Evolutionary conservation across 2,797 vertebrate species (phyloP), one percentile per base, ranked within the genome.

Genomic region (Danio choprae): DNA sequence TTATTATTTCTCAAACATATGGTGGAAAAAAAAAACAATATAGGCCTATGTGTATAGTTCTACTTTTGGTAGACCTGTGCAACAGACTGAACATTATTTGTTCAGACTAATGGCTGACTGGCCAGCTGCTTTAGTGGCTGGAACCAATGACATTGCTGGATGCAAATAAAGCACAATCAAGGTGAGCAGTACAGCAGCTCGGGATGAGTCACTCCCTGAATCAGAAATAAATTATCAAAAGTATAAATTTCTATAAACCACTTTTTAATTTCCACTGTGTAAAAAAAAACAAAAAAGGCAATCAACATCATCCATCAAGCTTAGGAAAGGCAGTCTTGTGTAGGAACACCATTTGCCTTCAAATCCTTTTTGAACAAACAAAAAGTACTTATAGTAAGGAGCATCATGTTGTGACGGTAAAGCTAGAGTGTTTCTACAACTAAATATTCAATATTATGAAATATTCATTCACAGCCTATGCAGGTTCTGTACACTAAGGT

Each of bases 191-290:
- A 71, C 38, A 79, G 77, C 77, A 64, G 68, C 48, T 79, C 18
- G 29, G 38, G 18, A 51, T 11, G 73, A 76, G 69, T 85, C 79
- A 88, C 81, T 87, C 62, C 81, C 59, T 48, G 81, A 86, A 67
- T 76, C 64, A 64, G 74, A 40, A 87, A 76, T 78, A 56, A 59
- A 69, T 79, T 38, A 73, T 85, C 69, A 84, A 84, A 80, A 63
- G 55, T 83, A 74, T 64, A 69, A 68, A 72, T 73, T 78, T 81
- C 48, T 67, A 48, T n/a, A n/a, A n/a, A n/a, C n/a, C n/a, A n/a
- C n/a, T 15, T 51, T 63, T 79, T 72, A 55, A 72, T 62, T 55
- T 71, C 80, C 50, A 77, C 68, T 22, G 40, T 58, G 74, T 73
- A 72, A 70, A 70, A n/a, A n/a, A n/a, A n/a, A n/a, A n/a, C n/a